Evolutionary conservation across 1,140 invertebrate genomes (phyloP), one percentile per base, ranked within the genome.

Genomic region (Achroia grisella): DNA sequence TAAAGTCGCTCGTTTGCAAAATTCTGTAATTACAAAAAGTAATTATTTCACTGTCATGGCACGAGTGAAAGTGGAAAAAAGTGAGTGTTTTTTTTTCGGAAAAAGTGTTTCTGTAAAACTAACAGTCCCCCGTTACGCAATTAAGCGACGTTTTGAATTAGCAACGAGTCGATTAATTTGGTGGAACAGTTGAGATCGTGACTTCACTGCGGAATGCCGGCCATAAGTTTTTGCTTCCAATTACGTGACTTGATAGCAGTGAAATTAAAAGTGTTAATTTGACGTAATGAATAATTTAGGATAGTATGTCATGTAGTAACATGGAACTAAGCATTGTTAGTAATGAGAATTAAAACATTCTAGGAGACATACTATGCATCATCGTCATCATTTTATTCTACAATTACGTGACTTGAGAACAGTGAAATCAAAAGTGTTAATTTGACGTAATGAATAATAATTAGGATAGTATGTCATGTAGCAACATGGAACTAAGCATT

Each of bases 241-340:
- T 33, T 42, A 52, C 52, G 52, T 52, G 56, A 52, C 39, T 47
- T 37, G 53, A 15, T n/a, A 27, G 12, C 32, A 42, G 50, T 52
- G 55, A 58, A 58, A 58, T 58, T 52, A 58, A 57, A 52, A 58
- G 44, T 58, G 47, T 58, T 52, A 52, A 52, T 56, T 56, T 52
- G 43, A 45, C 27, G 43, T n/a, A 36, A 45, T 37, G 35, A 35
- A 34, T 35, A 30, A 41, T 27, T 43, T 43, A 23, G 17, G 17
- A 6, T 6, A 3, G 17, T 6, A 3, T 23, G 6, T 23, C 17
- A 23, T 23, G 17, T 23, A 2, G 17, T 6, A 6, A 2, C 17
- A 23, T 23, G 17, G 2, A 2, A 6, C 17, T n/a, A n/a, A n/a
- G n/a, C n/a, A n/a, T n/a, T n/a, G n/a, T n/a, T n/a, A n/a, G n/a